Base-by-base conservation (phyloP, 1,140 invertebrate genomes). In the Cherax quadricarinatus region DNA sequence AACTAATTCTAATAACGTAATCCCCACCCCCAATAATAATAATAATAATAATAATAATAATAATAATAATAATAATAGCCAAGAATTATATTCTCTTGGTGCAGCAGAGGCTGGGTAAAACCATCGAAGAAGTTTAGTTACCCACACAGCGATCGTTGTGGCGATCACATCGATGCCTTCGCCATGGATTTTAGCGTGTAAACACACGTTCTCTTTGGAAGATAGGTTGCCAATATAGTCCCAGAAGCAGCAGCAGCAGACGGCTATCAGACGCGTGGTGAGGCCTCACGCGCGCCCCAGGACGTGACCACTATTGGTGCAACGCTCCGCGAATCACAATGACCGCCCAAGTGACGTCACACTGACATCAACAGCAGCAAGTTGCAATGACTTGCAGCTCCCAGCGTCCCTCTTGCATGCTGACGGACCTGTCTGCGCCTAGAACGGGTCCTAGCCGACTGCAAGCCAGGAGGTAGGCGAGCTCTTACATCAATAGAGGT, bases 231-330 rank as follows among this genome's bases (percentile, higher is more conserved):
- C 30, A 41, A 41, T 41, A 41, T 41, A 87, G 53, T 53, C 1
- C 48, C 24, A 82, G 60, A 24, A 48, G 57, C 48, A 66, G n/a
- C 21, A 51, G 73, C 51, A 73, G 21, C 88, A 89, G 88, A 89
- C 88, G n/a, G 30, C 24, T 49, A 14, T 60, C 60, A 89, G 88
- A 89, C 88, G 81, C 41, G 82, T 80, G 78, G 81, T 83, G 82
- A 81, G 88, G 78, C 88, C 88, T 89, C 88, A 89, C 88, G 88
- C 81, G 88, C 88, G 48, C 80, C 80, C 80, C 62, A 48, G 88
- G 88, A 89, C 88, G 88, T 89, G 88, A 89, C 88, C 81, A 66
- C 88, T 89, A 89, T 89, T 89, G 88, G 88, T 89, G 66, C 88
- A 89, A 89, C 88, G 88, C 88, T 84, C 80, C 51, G 57, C 88